A percentile compares a stretch with the other conserved stretches of the same genome.
phyloP scores from a whole-genome alignment of 1,140 invertebrate species.

The Meloidogyne hapla region DNA sequence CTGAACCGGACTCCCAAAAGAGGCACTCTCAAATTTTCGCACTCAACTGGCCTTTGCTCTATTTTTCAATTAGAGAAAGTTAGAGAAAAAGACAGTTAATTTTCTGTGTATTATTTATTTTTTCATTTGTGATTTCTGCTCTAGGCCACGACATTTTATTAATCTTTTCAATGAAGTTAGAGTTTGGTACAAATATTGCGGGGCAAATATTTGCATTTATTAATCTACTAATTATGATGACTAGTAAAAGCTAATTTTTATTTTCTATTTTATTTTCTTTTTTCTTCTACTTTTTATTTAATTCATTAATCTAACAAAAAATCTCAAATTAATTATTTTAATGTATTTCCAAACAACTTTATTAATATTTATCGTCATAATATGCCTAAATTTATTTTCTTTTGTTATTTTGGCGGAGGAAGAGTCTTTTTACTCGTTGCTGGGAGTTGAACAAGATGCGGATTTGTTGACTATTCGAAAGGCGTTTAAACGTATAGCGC shows the following conservation, averaged over 20 bases:
- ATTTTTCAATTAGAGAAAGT: no score
- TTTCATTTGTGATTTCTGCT: no score
- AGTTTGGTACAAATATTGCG: no score
- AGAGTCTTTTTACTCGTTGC: constrained; percentile 71
- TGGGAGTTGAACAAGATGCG: constrained; percentile 74
- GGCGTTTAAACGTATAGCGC: constrained; percentile 79
- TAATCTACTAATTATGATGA: neutral
- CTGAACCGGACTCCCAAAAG: no score
- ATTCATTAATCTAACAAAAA: neutral
- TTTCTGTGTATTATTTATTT: no score
- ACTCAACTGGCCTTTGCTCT: no score
- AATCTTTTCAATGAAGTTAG: no score
- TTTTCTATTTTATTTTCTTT: neutral
- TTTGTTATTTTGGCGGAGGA: neutral
- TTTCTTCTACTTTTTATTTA: neutral
- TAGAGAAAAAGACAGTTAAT: no score
- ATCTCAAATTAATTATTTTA: neutral
- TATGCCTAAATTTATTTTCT: neutral
- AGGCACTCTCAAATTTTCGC: no score
- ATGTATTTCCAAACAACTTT: neutral
- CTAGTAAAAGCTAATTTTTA: neutral
- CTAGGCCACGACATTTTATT: no score
- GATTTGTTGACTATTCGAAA: constrained; percentile 75
- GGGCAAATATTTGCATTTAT: no score
- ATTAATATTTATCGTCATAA: neutral